Conservation (phyloP, 2,113 vertebrate species). For the Puffinus mauretanicus region DNA sequence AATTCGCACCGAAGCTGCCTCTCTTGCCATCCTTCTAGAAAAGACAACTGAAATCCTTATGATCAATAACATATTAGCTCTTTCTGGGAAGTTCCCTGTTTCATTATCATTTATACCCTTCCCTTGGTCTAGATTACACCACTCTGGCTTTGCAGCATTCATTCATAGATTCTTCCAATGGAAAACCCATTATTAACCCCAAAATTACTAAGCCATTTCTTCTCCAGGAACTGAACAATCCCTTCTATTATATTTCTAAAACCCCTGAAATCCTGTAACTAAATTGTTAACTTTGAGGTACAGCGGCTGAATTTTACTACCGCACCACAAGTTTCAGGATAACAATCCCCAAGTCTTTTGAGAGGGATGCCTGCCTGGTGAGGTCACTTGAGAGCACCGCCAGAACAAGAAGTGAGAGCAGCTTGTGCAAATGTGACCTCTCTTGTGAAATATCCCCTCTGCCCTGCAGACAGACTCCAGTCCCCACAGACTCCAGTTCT, state of each 20-base stretch:
- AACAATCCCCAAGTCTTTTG: not conserved
- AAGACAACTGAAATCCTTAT: not conserved
- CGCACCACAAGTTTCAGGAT: not conserved
- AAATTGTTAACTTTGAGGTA: not conserved
- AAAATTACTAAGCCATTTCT: not conserved
- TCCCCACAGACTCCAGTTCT: not conserved
- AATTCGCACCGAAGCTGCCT: not conserved
- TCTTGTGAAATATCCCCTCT: not conserved
- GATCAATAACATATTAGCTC: not conserved
- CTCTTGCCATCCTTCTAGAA: not conserved
- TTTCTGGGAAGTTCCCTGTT: not conserved
- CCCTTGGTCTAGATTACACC: not conserved
- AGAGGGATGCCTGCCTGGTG: not conserved
- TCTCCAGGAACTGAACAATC: not conserved
- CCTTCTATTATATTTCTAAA: not conserved
- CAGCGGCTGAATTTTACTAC: not conserved
- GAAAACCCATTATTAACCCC: not conserved
- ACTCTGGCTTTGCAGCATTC: not conserved
- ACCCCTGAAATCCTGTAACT: not conserved
- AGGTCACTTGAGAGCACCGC: not conserved
- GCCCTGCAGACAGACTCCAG: not conserved
- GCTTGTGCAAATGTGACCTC: not conserved
- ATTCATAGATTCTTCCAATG: not conserved
- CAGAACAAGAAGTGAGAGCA: not conserved
- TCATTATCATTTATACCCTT: not conserved